Conservation (phyloP, 2,888 invertebrate species). For the Ypsolopha scabrella region DNA sequence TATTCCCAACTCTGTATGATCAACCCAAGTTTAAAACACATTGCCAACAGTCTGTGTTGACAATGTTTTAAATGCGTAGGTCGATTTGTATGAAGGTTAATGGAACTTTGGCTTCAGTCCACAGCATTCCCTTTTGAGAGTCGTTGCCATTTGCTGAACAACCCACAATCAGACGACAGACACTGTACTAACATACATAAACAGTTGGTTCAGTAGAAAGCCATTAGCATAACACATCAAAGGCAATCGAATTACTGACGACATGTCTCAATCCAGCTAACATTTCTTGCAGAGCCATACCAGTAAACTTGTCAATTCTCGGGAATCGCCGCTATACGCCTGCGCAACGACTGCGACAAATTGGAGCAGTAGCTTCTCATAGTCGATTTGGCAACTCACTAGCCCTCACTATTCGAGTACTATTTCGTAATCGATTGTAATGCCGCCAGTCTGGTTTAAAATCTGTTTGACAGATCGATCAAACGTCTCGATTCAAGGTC, state of each 20-base stretch:
- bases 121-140: too few relatives aligned
- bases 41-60: too few relatives aligned
- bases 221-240: too few relatives aligned
- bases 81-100: too few relatives aligned
- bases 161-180: too few relatives aligned
- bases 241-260: too few relatives aligned
- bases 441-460: conserved; percentile 31
- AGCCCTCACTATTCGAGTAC: conserved; percentile 10
- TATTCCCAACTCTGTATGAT: too few relatives aligned
- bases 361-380: conserved; percentile 6
- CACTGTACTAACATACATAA: not conserved
- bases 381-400: conserved; percentile 9
- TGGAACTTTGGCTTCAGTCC: too few relatives aligned
- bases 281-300: not conserved
- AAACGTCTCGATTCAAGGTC: conserved; percentile 27
- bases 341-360: conserved; percentile 2
- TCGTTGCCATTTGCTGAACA: too few relatives aligned
- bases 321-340: not conserved
- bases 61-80: too few relatives aligned
- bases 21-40: too few relatives aligned
- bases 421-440: conserved; percentile 33
- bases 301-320: not conserved
- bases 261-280: not conserved
- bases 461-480: conserved; percentile 25
- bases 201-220: too few relatives aligned